Percentiles rank a stretch among this genome's conserved stretches.
Evolutionary conservation across 2,888 invertebrate genomes (phyloP).

Genomic region (Metallyticus violacea): DNA sequence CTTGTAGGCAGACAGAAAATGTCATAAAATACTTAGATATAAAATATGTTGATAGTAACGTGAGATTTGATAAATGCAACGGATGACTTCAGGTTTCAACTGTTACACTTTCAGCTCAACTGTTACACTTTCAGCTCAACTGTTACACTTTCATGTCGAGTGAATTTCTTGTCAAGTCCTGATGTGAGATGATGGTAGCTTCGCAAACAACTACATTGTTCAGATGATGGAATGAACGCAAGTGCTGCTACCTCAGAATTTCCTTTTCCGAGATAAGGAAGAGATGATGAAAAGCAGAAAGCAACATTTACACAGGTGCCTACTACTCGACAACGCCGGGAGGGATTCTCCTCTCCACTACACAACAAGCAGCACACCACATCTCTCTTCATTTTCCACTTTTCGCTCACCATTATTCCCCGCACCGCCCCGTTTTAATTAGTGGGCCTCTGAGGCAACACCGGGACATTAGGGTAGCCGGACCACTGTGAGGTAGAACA

Average conservation of each 20-base stretch:
- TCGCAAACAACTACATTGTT: background rate
- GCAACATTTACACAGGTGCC: background rate
- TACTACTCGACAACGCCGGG: background rate
- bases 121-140: too few species aligned
- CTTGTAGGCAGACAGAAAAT: too few species aligned
- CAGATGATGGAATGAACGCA: background rate
- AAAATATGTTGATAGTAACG: too few species aligned
- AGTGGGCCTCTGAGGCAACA: background rate
- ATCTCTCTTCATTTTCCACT: conserved; percentile 16
- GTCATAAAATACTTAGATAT: too few species aligned
- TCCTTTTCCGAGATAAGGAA: background rate
- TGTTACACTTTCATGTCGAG: too few species aligned
- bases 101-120: too few species aligned
- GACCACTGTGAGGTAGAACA: too few species aligned
- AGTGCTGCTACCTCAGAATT: background rate
- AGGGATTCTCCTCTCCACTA: background rate
- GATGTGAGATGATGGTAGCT: background rate
- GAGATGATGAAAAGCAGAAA: background rate
- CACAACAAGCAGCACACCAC: background rate
- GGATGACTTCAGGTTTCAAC: too few species aligned
- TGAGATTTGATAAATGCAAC: too few species aligned
- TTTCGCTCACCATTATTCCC: background rate
- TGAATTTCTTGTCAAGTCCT: background rate
- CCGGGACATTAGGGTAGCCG: background rate
- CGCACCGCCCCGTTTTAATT: conserved; percentile 4